A percentile compares a stretch with the other conserved stretches of the same genome.
These are phyloP conservation scores for Chorisops tibialis DNA, from an alignment of 2,888 invertebrate species.

Conservation along the genomic window DNA sequence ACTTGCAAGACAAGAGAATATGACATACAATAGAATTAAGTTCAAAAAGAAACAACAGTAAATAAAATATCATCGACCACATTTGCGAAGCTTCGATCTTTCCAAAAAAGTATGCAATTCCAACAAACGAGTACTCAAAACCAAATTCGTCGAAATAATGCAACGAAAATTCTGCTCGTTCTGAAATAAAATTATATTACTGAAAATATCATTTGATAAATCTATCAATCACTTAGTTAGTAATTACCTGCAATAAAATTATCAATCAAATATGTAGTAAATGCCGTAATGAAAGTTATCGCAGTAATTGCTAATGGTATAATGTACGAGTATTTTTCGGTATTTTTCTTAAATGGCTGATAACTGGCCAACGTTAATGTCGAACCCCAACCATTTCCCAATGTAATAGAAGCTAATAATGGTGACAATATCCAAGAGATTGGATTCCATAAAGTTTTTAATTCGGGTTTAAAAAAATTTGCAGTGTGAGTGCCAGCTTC, in stretches of 20 bases:
- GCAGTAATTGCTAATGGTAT: neutral
- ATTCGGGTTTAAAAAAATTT: neutral
- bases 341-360: constrained; percentile 70
- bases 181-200: neutral
- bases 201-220: too few relatives aligned
- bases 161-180: neutral
- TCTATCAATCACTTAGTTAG: too few relatives aligned
- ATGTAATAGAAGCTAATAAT: constrained; percentile 60
- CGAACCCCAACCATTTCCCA: constrained; percentile 82
- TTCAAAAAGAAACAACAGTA: constrained; percentile 71
- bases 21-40: constrained; percentile 35
- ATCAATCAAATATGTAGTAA: neutral
- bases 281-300: neutral
- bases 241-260: neutral
- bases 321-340: constrained; percentile 50
- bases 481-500: neutral
- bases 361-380: constrained; percentile 79
- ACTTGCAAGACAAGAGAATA: neutral
- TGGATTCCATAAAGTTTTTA: neutral
- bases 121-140: constrained; percentile 55
- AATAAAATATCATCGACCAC: constrained; percentile 72
- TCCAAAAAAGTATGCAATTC: constrained; percentile 67
- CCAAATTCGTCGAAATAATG: neutral
- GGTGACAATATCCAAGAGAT: neutral
- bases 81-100: constrained; percentile 69